Evolutionary conservation across 2,113 vertebrate species (phyloP).

Genomic region (Hypocryptadius cinnamomeus): DNA sequence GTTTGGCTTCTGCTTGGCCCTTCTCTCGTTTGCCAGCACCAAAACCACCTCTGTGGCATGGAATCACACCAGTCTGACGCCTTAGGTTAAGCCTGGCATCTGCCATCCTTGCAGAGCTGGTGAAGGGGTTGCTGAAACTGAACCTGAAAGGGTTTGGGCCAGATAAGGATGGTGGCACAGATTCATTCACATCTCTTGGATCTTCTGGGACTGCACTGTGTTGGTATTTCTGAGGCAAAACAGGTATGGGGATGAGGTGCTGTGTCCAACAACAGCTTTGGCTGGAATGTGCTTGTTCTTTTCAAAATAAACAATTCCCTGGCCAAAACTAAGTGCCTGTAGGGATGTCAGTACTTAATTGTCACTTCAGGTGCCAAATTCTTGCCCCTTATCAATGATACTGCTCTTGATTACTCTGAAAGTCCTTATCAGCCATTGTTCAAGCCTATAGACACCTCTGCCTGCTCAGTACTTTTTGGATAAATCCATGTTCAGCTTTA

Average conservation of each 20-base stretch:
- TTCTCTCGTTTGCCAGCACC: not conserved
- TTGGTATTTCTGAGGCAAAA: not conserved
- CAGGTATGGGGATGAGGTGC: not conserved
- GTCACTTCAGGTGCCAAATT: not conserved
- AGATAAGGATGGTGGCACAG: not conserved
- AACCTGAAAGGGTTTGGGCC: not conserved
- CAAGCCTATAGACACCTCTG: not conserved
- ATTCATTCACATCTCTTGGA: not conserved
- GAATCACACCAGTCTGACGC: not conserved
- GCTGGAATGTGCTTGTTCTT: not conserved
- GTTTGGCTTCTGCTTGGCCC: not conserved
- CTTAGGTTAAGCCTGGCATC: not conserved
- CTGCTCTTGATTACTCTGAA: not conserved
- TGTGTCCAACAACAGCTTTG: not conserved
- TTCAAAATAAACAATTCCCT: not conserved
- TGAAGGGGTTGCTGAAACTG: not conserved
- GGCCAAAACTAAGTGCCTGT: not conserved
- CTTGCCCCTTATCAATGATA: not conserved
- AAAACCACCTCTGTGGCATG: not conserved
- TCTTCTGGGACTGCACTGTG: not conserved
- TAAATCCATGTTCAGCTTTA: not conserved
- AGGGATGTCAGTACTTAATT: not conserved
- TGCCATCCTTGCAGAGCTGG: not conserved
- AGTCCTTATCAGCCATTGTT: not conserved
- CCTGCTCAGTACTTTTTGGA: not conserved